These are phyloP conservation scores for Pantherophis alleghaniensis DNA, from an alignment of 2,797 vertebrate genomes.

Conservation along the genomic window DNA sequence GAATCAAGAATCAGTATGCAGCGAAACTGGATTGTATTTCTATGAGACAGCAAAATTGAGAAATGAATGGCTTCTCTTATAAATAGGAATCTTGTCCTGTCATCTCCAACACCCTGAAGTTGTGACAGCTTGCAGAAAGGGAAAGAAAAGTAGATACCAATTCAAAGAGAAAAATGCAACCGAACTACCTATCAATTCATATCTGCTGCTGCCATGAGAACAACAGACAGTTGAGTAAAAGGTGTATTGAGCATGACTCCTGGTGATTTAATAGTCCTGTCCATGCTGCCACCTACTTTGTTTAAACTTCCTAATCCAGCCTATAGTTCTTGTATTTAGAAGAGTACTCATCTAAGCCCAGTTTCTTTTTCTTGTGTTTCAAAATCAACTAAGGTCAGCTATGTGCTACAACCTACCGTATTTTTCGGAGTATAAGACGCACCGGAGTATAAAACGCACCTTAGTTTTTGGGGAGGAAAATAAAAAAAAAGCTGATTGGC, in stretches of 20 bases:
- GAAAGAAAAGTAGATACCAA: not conserved
- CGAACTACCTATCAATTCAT: not conserved
- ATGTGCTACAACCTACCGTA: not conserved
- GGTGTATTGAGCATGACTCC: not conserved
- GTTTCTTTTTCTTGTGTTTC: not conserved
- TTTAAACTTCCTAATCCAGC: not conserved
- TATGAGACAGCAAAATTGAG: not conserved
- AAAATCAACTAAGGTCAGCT: not conserved
- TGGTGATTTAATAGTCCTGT: not conserved
- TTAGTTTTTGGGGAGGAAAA: too few relatives aligned
- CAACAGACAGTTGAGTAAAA: not conserved
- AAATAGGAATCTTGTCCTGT: not conserved
- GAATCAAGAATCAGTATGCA: not conserved
- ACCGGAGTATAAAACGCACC: too few relatives aligned
- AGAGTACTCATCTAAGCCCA: not conserved
- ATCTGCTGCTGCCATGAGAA: not conserved
- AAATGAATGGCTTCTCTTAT: not conserved
- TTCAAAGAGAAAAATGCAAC: not conserved
- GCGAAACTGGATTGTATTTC: not conserved
- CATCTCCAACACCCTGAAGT: not conserved
- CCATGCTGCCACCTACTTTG: not conserved
- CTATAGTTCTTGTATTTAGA: not conserved
- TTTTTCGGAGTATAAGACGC: too few relatives aligned
- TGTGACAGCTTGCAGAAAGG: not conserved
- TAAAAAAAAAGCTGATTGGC: too few relatives aligned